A percentile compares a stretch with the other conserved stretches of the same genome.
Evolutionary conservation across 2,888 invertebrate genomes (phyloP).

Genomic region (Eupithecia pulchellata): DNA sequence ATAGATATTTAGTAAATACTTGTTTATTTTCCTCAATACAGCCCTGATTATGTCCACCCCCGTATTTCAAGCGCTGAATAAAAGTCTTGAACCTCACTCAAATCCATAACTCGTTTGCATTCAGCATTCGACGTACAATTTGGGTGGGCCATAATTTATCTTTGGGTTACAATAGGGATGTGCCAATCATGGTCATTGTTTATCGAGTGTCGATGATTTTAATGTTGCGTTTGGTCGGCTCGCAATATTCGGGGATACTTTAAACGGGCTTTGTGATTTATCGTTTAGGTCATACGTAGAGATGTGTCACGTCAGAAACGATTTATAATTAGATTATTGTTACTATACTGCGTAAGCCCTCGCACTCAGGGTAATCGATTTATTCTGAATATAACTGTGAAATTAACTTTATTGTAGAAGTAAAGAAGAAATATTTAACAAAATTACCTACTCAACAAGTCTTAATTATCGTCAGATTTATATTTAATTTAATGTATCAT

Average conservation of each 20-base stretch:
- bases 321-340: background rate
- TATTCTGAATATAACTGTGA: too few species aligned
- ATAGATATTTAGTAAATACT: too few species aligned
- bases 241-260: background rate
- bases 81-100: conserved; percentile 34
- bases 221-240: background rate
- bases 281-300: conserved; percentile 17
- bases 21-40: background rate
- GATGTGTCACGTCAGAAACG: conserved; percentile 13
- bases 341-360: too few species aligned
- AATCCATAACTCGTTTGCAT: conserved; percentile 41
- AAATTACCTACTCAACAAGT: background rate
- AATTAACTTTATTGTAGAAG: background rate
- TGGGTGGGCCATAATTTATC: conserved; percentile 47
- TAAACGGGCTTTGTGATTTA: conserved; percentile 8
- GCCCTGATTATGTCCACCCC: conserved; percentile 22
- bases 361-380: too few species aligned
- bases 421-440: background rate
- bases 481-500: too few species aligned
- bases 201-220: conserved; percentile 15
- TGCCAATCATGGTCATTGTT: background rate
- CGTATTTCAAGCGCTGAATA: conserved; percentile 31
- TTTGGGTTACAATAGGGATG: conserved; percentile 30
- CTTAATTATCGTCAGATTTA: too few species aligned
- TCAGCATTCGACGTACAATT: conserved; percentile 42